Percentiles rank a stretch among this genome's conserved stretches.
These are phyloP conservation scores for Craniophora ligustri DNA, from an alignment of 2,888 invertebrate genomes.

Conservation along the genomic window DNA sequence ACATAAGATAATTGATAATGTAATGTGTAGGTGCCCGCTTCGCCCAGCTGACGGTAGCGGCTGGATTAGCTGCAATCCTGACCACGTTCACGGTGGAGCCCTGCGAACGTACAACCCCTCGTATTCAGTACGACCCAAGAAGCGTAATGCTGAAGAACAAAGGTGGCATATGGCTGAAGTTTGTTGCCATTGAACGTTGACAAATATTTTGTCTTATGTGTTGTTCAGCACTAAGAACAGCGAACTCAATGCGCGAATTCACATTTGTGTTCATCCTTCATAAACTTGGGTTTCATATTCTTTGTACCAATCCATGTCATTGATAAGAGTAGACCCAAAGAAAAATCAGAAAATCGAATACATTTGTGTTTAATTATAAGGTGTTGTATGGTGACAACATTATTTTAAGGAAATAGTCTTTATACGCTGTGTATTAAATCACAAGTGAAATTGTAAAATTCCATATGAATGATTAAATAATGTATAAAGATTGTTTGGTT, in stretches of 20 bases:
- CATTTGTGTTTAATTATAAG: not conserved
- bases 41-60: slow-evolving; percentile 76
- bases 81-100: slow-evolving; percentile 74
- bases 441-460: not conserved
- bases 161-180: slow-evolving; percentile 82
- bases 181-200: slow-evolving; percentile 56
- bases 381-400: not conserved
- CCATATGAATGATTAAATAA: not conserved
- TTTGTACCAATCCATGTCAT: too few relatives aligned
- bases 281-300: slow-evolving; percentile 4
- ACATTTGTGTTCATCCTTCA: not conserved
- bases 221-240: not conserved
- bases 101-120: slow-evolving; percentile 74
- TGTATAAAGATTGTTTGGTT: not conserved
- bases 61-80: slow-evolving; percentile 75
- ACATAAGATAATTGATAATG: slow-evolving; percentile 25
- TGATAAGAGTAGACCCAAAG: not conserved
- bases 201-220: not conserved
- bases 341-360: not conserved
- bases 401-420: too few relatives aligned
- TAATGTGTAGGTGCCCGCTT: slow-evolving; percentile 79
- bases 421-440: too few relatives aligned
- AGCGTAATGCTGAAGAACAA: slow-evolving; percentile 85
- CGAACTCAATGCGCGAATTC: not conserved
- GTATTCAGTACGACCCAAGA: slow-evolving; percentile 79